These are phyloP conservation scores for Canis aureus DNA, from an alignment of 2,113 vertebrate species.

Conservation along the genomic window DNA sequence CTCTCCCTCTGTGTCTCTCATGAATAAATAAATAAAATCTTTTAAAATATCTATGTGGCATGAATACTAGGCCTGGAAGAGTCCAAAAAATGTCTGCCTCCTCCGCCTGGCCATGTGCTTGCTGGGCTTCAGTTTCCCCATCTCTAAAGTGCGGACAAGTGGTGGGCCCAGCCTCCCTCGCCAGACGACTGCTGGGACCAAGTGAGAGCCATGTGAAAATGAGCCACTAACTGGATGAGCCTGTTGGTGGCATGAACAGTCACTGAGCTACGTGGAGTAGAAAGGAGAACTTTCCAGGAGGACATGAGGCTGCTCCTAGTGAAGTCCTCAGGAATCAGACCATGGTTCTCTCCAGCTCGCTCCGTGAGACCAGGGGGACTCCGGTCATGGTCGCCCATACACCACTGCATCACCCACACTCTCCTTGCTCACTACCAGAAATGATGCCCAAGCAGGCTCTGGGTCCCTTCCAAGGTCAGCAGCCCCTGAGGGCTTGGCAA, in stretches of 20 bases:
- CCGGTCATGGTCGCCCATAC: background rate
- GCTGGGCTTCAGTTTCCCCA: background rate
- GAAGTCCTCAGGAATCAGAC: background rate
- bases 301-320: background rate
- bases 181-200: background rate
- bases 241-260: rapidly evolving
- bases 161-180: background rate
- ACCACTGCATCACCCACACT: background rate
- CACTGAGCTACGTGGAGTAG: background rate
- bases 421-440: background rate
- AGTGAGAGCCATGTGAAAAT: background rate
- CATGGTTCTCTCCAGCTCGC: background rate
- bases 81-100: background rate
- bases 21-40: background rate
- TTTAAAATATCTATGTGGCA: background rate
- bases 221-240: background rate
- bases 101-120: background rate
- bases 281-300: background rate
- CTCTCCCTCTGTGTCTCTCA: background rate
- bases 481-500: background rate
- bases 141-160: background rate
- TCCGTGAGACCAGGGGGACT: background rate
- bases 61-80: background rate
- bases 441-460: background rate
- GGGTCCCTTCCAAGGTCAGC: background rate